Evolutionary conservation across 2,888 invertebrate genomes (phyloP), one percentile per base, ranked within the genome.

Genomic region (Scelioninae gen. 1): DNA sequence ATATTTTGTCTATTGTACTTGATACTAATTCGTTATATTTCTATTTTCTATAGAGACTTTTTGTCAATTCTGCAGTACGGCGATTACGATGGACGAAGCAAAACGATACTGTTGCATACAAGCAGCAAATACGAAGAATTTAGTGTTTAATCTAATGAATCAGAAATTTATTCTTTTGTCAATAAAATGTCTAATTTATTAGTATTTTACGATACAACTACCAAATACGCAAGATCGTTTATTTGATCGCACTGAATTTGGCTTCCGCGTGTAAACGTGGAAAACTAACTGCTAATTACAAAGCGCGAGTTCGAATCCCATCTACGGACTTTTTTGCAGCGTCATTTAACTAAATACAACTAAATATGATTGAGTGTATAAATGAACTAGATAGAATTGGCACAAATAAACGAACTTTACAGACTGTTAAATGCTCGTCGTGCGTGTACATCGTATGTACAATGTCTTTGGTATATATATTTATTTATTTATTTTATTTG

Each of bases 281-380:
- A n/a, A n/a, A 43, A 29, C 51, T 51, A 4, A 29, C n/a, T 0
- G 9, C 51, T 51, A 31, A 56, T 9, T 38, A 15, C 43, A 11
- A 11, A 8, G 34, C 13, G 51, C 38, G 29, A 66, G 51, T 49
- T 58, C 71, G 71, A 60, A 71, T 49, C 60, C 71, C 71, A 71
- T 49, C 51, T 31, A 60, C 58, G 45, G 71, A 71, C 11, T 58
- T 38, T 15, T 38, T 38, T 60, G 60, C n/a, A n/a, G n/a, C n/a
- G n/a, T n/a, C n/a, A n/a, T n/a, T n/a, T n/a, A n/a, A n/a, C n/a
- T n/a, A n/a, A n/a, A n/a, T n/a, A n/a, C n/a, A n/a, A n/a, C n/a
- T n/a, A n/a, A n/a, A n/a, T n/a, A n/a, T n/a, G n/a, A n/a, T n/a
- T n/a, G n/a, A n/a, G n/a, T n/a, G n/a, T n/a, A n/a, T n/a, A n/a